Evolutionary conservation across 1,140 invertebrate genomes (phyloP).

Genomic region (Paralvinella palmiformis): DNA sequence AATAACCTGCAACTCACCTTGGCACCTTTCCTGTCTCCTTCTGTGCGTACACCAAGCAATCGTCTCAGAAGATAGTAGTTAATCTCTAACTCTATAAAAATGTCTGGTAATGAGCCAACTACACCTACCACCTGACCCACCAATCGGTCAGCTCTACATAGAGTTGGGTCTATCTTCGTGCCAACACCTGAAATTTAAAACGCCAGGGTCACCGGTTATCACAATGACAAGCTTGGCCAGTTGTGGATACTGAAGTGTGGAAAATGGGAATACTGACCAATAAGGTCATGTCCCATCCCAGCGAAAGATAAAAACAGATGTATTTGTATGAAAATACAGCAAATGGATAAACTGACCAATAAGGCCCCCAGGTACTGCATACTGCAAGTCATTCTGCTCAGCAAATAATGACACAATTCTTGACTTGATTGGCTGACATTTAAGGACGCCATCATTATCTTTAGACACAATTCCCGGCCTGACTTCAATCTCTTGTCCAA

Average conservation of each 20-base stretch:
- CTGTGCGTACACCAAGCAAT: constrained; percentile 92
- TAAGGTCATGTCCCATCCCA: no score
- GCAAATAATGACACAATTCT: constrained; percentile 96
- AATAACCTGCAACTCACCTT: no score
- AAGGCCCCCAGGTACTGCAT: constrained; percentile 95
- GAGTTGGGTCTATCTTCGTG: constrained; percentile 96
- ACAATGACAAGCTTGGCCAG: no score
- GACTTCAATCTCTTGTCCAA: constrained; percentile 83
- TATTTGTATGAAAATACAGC: no score
- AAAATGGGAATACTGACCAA: no score
- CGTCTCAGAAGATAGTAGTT: constrained; percentile 94
- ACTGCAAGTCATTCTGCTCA: constrained; percentile 97
- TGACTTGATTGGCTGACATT: constrained; percentile 93
- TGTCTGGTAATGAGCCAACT: constrained; percentile 90
- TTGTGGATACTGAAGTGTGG: no score
- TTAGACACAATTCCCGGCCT: constrained; percentile 93
- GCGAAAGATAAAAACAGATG: no score
- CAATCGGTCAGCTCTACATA: constrained; percentile 94
- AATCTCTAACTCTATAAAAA: constrained; percentile 97
- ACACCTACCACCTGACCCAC: constrained; percentile 98
- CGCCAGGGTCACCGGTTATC: no score
- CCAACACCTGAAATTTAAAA: constrained; percentile 82
- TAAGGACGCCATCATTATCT: constrained; percentile 89
- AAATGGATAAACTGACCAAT: constrained; percentile 62
- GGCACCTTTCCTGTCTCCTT: constrained; percentile 97